Evolutionary conservation across 2,797 vertebrate species (phyloP).

Genomic region (Hoplostethus mediterraneus): DNA sequence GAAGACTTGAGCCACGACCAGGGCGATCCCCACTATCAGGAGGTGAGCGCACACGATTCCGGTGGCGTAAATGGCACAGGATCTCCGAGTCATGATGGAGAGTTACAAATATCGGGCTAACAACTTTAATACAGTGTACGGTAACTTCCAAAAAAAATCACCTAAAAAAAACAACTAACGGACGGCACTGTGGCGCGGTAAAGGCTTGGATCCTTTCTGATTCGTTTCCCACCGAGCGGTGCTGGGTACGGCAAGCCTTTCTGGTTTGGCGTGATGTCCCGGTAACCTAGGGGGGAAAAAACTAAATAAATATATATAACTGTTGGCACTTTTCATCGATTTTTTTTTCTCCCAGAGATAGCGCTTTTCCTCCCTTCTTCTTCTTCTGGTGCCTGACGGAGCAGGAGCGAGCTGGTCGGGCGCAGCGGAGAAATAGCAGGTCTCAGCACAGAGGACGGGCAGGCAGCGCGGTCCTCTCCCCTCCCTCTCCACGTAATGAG

Average conservation of each 20-base stretch:
- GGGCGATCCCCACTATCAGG: slow-evolving; percentile 86
- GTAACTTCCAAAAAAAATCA: slow-evolving; percentile 15
- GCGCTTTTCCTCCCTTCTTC: not conserved
- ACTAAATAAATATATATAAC: slow-evolving; percentile 6
- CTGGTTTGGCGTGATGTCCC: not conserved
- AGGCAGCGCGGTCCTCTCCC: slow-evolving; percentile 51
- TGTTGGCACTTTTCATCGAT: slow-evolving; percentile 54
- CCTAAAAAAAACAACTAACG: not conserved
- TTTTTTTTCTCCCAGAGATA: not conserved
- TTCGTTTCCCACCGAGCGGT: not conserved
- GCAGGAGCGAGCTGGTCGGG: slow-evolving; percentile 49
- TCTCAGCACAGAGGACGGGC: slow-evolving; percentile 41
- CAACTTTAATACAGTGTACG: slow-evolving; percentile 67
- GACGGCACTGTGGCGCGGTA: too few relatives aligned
- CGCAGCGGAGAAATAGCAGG: slow-evolving; percentile 61
- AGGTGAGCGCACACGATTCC: slow-evolving; percentile 86
- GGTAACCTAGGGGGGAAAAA: not conserved
- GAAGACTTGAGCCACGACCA: slow-evolving; percentile 88
- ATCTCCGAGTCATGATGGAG: slow-evolving; percentile 83
- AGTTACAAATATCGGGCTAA: not conserved
- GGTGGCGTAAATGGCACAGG: slow-evolving; percentile 88
- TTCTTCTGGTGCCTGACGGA: not conserved
- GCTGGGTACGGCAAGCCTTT: not conserved
- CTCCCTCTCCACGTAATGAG: slow-evolving; percentile 71
- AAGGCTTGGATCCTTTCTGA: not conserved